Base-by-base conservation (phyloP, 2,797 vertebrate species). In the Eulemur rubriventer region DNA sequence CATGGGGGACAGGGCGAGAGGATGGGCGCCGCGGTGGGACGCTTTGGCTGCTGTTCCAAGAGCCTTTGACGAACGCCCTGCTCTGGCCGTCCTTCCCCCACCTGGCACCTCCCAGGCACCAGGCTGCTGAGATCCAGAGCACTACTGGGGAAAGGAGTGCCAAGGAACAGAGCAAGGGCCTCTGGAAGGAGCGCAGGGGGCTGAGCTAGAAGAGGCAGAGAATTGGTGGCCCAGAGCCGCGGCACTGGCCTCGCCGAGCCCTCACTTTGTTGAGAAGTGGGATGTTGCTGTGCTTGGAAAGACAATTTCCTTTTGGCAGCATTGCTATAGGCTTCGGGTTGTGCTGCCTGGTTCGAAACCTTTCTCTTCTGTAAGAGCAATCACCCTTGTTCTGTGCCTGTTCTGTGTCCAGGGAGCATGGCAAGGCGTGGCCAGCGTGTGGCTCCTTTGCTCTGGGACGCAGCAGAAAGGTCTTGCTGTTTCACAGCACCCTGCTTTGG, bases 401-500 rank as follows among this genome's bases (percentile, higher is more conserved):
- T 30, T 46, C 41, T 18, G 61, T 28, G 69, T 6, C 69, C 1
- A 4, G 52, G 22, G 52, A 65, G 85, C 48, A 14, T 0, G n/a
- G 81, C 52, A 20, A 6, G 13, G 30, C 26, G 2, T 11, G 52
- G 70, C 33, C 33, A 0, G 1, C 30, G 5, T 30, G 73, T 3
- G 22, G 86, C 6, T 3, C 35, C 1, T 7, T 28, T 22, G 7
- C 16, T 20, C 26, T 46, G 33, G 28, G 63, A 50, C 4, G 33
- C 63, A 35, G 82, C 57, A 18, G 4, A 20, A 38, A 38, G 85
- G 52, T 18, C 72, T 65, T 13, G 2, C 14, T 38, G 61, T 16
- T 20, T 4, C 1, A 1, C 6, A 2, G 28, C 28, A 1, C 35
- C 0, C 0, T 11, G 1, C 75, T 22, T 12, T 6, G 57, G 16